A percentile compares a stretch with the other conserved stretches of the same genome.
phyloP scores from a whole-genome alignment of 2,888 invertebrate genomes.

The Biston betularia region DNA sequence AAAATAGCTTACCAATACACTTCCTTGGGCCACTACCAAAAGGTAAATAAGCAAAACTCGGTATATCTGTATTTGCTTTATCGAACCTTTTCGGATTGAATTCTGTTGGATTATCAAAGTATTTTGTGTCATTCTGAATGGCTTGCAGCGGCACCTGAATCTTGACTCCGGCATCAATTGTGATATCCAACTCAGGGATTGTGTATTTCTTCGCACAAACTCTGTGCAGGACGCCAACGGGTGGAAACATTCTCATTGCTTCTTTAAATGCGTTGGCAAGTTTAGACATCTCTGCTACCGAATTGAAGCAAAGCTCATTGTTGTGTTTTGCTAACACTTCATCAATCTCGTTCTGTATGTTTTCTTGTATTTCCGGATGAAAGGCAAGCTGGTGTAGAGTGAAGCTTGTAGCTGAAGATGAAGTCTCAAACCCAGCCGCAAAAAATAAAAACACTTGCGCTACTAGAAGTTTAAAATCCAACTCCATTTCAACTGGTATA shows the following conservation, averaged over 20 bases:
- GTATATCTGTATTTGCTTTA: slow-evolving; percentile 41
- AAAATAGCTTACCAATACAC: slow-evolving; percentile 63
- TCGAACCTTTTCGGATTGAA: slow-evolving; percentile 65
- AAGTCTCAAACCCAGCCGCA: slow-evolving; percentile 79
- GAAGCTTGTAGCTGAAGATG: slow-evolving; percentile 72
- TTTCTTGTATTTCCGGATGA: slow-evolving; percentile 67
- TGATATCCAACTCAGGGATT: slow-evolving; percentile 59
- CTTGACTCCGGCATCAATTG: slow-evolving; percentile 66
- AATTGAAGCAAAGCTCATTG: slow-evolving; percentile 67
- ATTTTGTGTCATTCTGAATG: slow-evolving; percentile 66
- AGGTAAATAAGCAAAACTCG: slow-evolving; percentile 62
- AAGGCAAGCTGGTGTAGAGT: slow-evolving; percentile 70
- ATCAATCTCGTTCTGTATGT: slow-evolving; percentile 70
- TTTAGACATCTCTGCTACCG: slow-evolving; percentile 62
- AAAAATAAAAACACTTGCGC: slow-evolving; percentile 73
- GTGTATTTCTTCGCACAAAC: slow-evolving; percentile 58
- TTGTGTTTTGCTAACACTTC: slow-evolving; percentile 59
- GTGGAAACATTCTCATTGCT: slow-evolving; percentile 64
- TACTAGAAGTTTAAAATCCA: slow-evolving; percentile 56
- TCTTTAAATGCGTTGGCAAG: slow-evolving; percentile 67
- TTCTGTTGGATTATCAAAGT: slow-evolving; percentile 63
- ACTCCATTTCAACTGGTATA: slow-evolving; percentile 56
- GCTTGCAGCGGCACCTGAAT: slow-evolving; percentile 67
- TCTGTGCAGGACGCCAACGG: slow-evolving; percentile 61
- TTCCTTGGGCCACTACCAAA: slow-evolving; percentile 70